Conservation (phyloP, 1,140 invertebrate species). For the Eubasilissa regina region DNA sequence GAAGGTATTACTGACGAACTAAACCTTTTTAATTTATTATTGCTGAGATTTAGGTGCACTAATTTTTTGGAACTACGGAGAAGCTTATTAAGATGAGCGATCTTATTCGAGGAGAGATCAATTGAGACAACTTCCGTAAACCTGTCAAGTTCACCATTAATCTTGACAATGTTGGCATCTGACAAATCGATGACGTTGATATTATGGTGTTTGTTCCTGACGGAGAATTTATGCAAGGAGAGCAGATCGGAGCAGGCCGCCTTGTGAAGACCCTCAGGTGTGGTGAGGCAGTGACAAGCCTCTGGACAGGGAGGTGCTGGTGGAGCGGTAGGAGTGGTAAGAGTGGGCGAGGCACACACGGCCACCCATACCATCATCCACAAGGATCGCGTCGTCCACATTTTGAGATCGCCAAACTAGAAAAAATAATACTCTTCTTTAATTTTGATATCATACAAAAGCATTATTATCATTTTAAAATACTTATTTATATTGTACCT, state of each 20-base stretch:
- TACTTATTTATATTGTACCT: no score
- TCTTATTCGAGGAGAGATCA: constrained; percentile 74
- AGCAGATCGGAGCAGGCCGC: constrained; percentile 63
- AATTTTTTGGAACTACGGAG: constrained; percentile 72
- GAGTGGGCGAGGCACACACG: not conserved
- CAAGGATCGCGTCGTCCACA: constrained; percentile 22
- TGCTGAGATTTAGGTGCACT: constrained; percentile 73
- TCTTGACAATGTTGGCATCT: constrained; percentile 71
- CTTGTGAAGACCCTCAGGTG: constrained; percentile 54
- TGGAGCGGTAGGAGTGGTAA: not conserved
- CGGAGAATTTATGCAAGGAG: constrained; percentile 68
- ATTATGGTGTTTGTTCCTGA: constrained; percentile 70
- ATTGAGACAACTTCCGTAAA: constrained; percentile 73
- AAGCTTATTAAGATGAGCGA: constrained; percentile 73
- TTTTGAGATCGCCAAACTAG: constrained; percentile 53
- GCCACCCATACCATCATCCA: constrained; percentile 34
- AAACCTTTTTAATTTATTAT: constrained; percentile 72
- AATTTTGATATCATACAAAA: constrained; percentile 2
- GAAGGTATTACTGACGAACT: constrained; percentile 72
- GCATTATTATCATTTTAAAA: not conserved
- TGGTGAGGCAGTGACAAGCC: constrained; percentile 40
- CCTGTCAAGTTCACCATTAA: constrained; percentile 72
- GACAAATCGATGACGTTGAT: constrained; percentile 75
- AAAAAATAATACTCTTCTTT: constrained; percentile 41
- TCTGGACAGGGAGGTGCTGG: constrained; percentile 30